These are phyloP conservation scores for Coryphaenoides rupestris DNA, from an alignment of 2,113 vertebrate genomes.

Conservation along the genomic window DNA sequence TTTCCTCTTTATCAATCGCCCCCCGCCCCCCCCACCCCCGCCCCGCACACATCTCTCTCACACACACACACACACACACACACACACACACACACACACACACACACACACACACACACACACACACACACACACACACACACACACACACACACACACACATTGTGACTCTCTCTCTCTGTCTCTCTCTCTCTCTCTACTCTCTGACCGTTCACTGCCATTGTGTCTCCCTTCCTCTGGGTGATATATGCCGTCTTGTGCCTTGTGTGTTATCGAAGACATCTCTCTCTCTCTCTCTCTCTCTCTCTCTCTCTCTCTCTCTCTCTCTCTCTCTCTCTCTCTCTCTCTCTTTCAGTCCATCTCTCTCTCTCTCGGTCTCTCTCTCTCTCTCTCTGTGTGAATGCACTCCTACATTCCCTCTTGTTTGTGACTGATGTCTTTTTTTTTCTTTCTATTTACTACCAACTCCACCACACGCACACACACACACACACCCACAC, in stretches of 20 bases:
- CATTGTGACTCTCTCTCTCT: too few relatives aligned
- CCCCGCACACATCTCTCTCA: background rate
- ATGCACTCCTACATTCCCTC: background rate
- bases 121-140: too few relatives aligned
- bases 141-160: background rate
- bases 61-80: background rate
- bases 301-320: background rate
- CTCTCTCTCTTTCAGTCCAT: slow-evolving; percentile 3
- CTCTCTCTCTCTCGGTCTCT: too few relatives aligned
- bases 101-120: background rate
- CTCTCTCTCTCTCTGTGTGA: background rate
- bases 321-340: background rate
- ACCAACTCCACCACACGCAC: background rate
- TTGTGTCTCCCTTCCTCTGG: slow-evolving; percentile 28
- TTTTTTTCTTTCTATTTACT: slow-evolving; percentile 6
- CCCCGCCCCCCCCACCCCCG: slow-evolving; percentile 4
- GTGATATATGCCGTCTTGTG: slow-evolving; percentile 14
- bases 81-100: too few relatives aligned
- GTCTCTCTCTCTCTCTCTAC: slow-evolving; percentile 28
- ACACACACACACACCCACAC: background rate
- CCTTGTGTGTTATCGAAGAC: slow-evolving; percentile 14
- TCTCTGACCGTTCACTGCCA: slow-evolving; percentile 20
- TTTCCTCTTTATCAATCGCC: slow-evolving; percentile 32
- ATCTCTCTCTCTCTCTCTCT: slow-evolving; percentile 20
- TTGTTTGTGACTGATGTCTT: slow-evolving; percentile 23